Evolutionary conservation across 2,888 invertebrate genomes (phyloP), one percentile per base, ranked within the genome.

Genomic region (Amorpha juglandis): DNA sequence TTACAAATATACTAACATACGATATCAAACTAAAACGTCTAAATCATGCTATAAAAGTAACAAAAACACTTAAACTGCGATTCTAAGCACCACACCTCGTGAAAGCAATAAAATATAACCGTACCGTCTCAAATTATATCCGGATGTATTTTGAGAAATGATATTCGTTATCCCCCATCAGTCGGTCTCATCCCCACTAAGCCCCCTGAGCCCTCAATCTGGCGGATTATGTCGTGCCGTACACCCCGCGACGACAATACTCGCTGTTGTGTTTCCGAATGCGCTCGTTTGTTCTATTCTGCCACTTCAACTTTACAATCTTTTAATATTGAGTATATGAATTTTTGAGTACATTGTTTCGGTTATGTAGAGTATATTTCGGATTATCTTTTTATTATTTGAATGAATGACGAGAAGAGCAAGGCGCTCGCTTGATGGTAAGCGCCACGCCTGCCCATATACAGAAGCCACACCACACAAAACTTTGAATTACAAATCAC

Each of bases 201-300:
- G 73, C 76, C 74, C 72, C 72, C 69, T 70, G 76, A 83, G 81
- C 83, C 77, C 76, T 78, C 81, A 80, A 82, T 82, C 82, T 82
- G 73, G 71, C 68, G 80, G 83, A 81, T 84, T 81, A 82, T 72
- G 53, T 45, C 70, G 66, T 53, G 53, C 53, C 63, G 65, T 51
- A 47, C 66, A 52, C 45, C 9, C 21, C 64, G 55, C 66, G 58
- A n/a, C 62, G 48, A 47, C 53, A 64, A 55, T 66, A 53, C 62
- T 45, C 38, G 58, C 53, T 45, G 64, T 55, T 64, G 53, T 48
- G 58, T 53, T 64, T 19, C 42, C 35, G 14, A 47, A 58, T 65
- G 58, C 58, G 38, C 58, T 19, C 19, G 58, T 58, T 58, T 58
- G 58, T 58, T 58, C 42, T 14, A 19, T 42, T 55, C 55, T 47